A percentile compares a stretch with the other conserved stretches of the same genome.
Evolutionary conservation across 2,797 vertebrate species (phyloP).

Genomic region (Poecilia velifera): DNA sequence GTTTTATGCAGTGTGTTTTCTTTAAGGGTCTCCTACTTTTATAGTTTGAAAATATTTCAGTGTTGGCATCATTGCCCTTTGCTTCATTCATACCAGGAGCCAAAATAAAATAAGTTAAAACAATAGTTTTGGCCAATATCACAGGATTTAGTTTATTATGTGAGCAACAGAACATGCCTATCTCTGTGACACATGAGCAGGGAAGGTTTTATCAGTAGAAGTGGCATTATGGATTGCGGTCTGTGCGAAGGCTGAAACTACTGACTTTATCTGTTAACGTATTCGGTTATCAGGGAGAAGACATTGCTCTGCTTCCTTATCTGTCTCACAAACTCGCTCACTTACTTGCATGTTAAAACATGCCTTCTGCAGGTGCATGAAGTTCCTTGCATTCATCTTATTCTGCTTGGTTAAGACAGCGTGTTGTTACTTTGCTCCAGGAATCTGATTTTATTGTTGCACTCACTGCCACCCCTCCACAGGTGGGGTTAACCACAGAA

Average conservation of each 20-base stretch:
- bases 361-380: not conserved
- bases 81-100: not conserved
- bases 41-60: not conserved
- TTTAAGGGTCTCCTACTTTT: not conserved
- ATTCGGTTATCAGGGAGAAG: constrained; percentile 48
- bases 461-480: not conserved
- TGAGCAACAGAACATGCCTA: not conserved
- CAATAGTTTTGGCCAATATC: not conserved
- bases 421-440: not conserved
- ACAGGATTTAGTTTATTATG: not conserved
- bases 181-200: not conserved
- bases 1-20: not conserved
- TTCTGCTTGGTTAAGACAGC: not conserved
- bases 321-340: not conserved
- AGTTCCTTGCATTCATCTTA: not conserved
- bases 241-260: not conserved
- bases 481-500: not conserved
- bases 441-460: not conserved
- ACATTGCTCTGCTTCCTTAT: constrained; percentile 11
- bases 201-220: not conserved
- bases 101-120: not conserved
- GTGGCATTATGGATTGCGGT: constrained; percentile 9
- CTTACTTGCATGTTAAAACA: not conserved
- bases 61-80: not conserved
- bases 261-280: constrained; percentile 46